Percentiles rank a stretch among this genome's conserved stretches.
Conservation (phyloP, 2,113 vertebrate species). For the Paralichthys olivaceus region DNA sequence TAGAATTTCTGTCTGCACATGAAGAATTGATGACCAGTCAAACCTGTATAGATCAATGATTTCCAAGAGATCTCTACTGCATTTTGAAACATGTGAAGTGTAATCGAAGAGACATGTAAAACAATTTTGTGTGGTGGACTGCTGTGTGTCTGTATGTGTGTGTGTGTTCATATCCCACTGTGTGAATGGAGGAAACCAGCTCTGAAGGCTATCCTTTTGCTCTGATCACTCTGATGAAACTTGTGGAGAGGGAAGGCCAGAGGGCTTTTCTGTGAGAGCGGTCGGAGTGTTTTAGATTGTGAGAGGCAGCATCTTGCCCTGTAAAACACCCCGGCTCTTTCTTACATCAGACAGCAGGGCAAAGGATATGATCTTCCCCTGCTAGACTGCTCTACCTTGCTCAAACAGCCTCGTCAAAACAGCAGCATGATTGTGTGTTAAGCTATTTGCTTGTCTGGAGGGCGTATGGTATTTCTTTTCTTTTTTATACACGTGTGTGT, state of each 20-base stretch:
- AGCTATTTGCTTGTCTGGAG: constrained; percentile 73
- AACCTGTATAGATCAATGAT: constrained; percentile 73
- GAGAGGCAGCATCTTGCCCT: constrained; percentile 61
- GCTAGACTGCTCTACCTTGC: constrained; percentile 60
- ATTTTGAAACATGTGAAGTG: constrained; percentile 71
- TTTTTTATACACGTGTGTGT: neutral
- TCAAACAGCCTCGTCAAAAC: constrained; percentile 71
- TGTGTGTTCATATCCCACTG: constrained; percentile 56
- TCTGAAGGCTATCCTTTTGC: constrained; percentile 76
- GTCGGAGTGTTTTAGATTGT: constrained; percentile 68
- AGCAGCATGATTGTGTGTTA: constrained; percentile 63
- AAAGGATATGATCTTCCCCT: constrained; percentile 66
- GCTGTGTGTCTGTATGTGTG: constrained; percentile 39
- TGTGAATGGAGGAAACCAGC: constrained; percentile 65
- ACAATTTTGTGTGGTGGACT: constrained; percentile 41
- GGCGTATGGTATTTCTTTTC: constrained; percentile 28
- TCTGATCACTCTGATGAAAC: constrained; percentile 80
- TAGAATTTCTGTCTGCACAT: constrained; percentile 61
- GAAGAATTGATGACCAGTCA: constrained; percentile 75
- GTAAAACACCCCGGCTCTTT: constrained; percentile 62
- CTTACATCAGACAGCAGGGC: constrained; percentile 76
- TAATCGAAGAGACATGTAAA: constrained; percentile 65
- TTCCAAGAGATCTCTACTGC: constrained; percentile 69
- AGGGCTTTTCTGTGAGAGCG: constrained; percentile 75
- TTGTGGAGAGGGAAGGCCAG: constrained; percentile 75